A percentile compares a stretch with the other conserved stretches of the same genome.
Evolutionary conservation across 2,888 invertebrate genomes (phyloP).

Genomic region (Pheosia gnoma): DNA sequence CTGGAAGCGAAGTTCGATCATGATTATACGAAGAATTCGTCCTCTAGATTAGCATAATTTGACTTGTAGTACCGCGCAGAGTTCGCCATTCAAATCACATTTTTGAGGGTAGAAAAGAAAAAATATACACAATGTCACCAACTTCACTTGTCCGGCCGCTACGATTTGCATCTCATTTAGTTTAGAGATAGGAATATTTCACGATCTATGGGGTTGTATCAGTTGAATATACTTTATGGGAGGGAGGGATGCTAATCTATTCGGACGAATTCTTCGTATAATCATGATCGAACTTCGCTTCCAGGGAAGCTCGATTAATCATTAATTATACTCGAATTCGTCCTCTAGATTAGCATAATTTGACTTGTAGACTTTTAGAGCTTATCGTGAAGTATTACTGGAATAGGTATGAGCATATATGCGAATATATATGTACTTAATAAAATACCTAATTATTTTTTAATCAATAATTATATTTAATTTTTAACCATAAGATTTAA

Average conservation of each 20-base stretch:
- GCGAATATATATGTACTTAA: not conserved
- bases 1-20: conserved; percentile 18
- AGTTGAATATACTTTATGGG: not conserved
- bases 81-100: too few species aligned
- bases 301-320: conserved; percentile 17
- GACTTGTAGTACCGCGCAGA: not conserved
- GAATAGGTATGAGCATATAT: not conserved
- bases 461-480: not conserved
- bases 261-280: conserved; percentile 19
- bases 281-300: conserved; percentile 19
- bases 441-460: not conserved
- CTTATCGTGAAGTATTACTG: not conserved
- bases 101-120: too few species aligned
- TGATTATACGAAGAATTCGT: conserved; percentile 19
- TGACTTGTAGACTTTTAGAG: conserved; percentile 1
- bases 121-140: too few species aligned
- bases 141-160: not conserved
- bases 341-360: not conserved
- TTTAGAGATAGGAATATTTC: not conserved
- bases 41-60: conserved; percentile 13
- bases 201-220: not conserved
- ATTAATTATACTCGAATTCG: too few species aligned
- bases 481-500: not conserved
- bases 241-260: conserved; percentile 13
- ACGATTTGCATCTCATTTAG: not conserved